Percentiles rank a stretch among this genome's conserved stretches.
Evolutionary conservation across 2,888 invertebrate species (phyloP).

Genomic region (Dysmachus trigonus): DNA sequence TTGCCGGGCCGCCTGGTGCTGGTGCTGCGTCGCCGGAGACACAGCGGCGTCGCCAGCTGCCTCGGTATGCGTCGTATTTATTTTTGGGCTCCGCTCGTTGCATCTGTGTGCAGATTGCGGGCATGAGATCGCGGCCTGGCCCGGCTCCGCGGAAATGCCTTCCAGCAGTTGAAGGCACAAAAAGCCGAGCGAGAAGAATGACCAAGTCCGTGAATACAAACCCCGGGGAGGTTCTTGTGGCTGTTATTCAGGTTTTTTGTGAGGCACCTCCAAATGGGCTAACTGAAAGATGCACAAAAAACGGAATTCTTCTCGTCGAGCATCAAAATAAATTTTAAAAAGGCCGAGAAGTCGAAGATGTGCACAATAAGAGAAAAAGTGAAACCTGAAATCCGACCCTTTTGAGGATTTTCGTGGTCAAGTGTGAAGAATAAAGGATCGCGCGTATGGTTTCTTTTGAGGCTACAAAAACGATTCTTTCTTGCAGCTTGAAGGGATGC

Average conservation of each 20-base stretch:
- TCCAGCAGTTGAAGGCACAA: neutral
- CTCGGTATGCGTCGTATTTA: constrained; percentile 1
- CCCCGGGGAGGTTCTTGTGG: constrained; percentile 19
- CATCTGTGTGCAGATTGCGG: neutral
- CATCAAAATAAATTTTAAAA: constrained; percentile 42
- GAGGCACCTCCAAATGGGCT: constrained; percentile 29
- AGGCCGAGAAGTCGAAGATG: constrained; percentile 41
- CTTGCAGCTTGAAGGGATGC: neutral
- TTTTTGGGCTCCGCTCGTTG: neutral
- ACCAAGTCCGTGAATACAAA: neutral
- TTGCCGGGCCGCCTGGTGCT: neutral
- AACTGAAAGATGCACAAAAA: constrained; percentile 42
- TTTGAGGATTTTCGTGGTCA: constrained; percentile 44
- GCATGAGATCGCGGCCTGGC: neutral
- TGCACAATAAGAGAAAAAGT: constrained; percentile 15
- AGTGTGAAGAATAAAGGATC: constrained; percentile 32
- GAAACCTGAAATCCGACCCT: constrained; percentile 40
- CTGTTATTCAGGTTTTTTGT: constrained; percentile 32
- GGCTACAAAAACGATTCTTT: constrained; percentile 19
- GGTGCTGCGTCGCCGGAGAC: constrained; percentile 13
- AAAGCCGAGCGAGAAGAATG: constrained; percentile 15
- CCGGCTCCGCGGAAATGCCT: constrained; percentile 2
- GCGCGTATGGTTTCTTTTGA: constrained; percentile 19
- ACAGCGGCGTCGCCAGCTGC: constrained; percentile 21
- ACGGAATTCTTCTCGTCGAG: constrained; percentile 9